These are phyloP conservation scores for Psittacara wagleri DNA, from an alignment of 2,113 vertebrate genomes.

Conservation along the genomic window DNA sequence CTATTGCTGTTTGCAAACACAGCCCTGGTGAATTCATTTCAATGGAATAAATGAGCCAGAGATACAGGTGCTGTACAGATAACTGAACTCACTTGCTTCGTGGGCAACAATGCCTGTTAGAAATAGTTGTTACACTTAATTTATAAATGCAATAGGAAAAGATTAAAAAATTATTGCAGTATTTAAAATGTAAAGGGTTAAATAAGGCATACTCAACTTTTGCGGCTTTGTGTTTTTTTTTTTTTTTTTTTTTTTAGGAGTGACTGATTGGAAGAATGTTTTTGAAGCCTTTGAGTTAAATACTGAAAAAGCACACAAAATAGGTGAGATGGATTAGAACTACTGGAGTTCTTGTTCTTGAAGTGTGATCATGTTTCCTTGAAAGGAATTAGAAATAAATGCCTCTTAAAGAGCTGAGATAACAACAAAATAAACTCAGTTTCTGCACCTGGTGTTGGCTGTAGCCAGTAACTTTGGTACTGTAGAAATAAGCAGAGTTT, in stretches of 20 bases:
- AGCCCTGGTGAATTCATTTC: background rate
- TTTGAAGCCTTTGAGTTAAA: background rate
- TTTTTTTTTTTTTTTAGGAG: background rate
- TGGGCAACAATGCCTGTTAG: background rate
- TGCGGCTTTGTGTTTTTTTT: background rate
- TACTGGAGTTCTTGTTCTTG: background rate
- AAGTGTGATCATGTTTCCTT: background rate
- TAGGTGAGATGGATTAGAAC: background rate
- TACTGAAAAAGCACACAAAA: background rate
- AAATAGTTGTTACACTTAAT: background rate
- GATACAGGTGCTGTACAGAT: background rate
- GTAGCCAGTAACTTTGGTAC: background rate
- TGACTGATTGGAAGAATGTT: background rate
- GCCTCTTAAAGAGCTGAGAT: background rate
- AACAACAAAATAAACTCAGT: background rate
- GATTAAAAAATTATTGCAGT: background rate
- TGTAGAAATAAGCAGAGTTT: background rate
- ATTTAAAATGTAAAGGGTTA: background rate
- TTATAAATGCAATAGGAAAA: background rate
- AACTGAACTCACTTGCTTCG: rapidly evolving
- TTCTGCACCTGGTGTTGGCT: background rate
- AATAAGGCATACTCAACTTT: background rate
- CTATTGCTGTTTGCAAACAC: background rate
- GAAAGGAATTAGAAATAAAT: background rate
- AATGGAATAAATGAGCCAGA: background rate